Evolutionary conservation across 2,888 invertebrate species (phyloP).

Genomic region (Drosophila emarginata): DNA sequence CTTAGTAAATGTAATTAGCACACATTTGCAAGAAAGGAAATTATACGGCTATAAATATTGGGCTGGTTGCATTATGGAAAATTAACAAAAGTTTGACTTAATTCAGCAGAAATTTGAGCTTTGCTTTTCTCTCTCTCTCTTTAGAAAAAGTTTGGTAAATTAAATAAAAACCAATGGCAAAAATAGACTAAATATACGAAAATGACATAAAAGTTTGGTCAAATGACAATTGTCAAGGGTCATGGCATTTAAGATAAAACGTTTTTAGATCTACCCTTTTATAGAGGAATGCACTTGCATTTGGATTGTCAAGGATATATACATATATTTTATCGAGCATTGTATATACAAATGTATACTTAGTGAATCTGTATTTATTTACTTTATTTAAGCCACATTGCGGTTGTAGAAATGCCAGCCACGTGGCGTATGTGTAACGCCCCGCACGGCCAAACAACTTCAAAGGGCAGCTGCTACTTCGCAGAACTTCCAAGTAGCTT

Average conservation of each 20-base stretch:
- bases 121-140: no score
- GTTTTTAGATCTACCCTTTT: not conserved
- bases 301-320: not conserved
- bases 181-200: conserved; percentile 9
- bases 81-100: conserved; percentile 49
- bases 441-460: conserved; percentile 52
- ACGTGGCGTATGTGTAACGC: conserved; percentile 49
- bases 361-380: not conserved
- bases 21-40: conserved; percentile 54
- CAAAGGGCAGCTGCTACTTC: conserved; percentile 54
- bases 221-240: conserved; percentile 3
- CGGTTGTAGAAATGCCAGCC: conserved; percentile 23
- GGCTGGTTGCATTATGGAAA: conserved; percentile 47
- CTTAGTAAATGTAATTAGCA: conserved; percentile 67
- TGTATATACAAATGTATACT: not conserved
- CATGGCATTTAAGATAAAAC: not conserved
- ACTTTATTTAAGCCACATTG: not conserved
- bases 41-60: conserved; percentile 62
- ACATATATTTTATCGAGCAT: not conserved
- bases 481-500: conserved; percentile 42
- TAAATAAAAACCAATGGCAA: conserved; percentile 6
- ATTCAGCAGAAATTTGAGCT: conserved; percentile 7
- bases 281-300: not conserved
- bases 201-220: not conserved
- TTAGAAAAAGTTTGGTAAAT: conserved; percentile 18